A percentile compares a stretch with the other conserved stretches of the same genome.
These are phyloP conservation scores for Ceramica pisi DNA, from an alignment of 2,888 invertebrate genomes.

Conservation along the genomic window DNA sequence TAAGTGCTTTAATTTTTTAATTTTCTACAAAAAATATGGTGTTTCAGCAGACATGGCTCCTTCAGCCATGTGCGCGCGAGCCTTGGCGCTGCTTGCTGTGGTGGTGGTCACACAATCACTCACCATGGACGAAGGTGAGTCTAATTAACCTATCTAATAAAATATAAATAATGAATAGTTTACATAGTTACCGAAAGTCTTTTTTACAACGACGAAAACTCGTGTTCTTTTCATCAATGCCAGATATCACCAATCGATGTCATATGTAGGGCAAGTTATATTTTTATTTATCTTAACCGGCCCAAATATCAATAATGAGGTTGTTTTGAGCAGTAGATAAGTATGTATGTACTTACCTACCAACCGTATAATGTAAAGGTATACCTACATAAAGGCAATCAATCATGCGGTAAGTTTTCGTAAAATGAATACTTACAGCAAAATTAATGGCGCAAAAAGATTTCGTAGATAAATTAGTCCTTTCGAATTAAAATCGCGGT, in stretches of 20 bases:
- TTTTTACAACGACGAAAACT: not conserved
- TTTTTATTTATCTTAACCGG: slow-evolving; percentile 30
- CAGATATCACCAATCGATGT: slow-evolving; percentile 17
- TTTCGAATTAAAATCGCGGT: not conserved
- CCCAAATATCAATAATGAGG: not conserved
- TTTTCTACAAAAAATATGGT: slow-evolving; percentile 39
- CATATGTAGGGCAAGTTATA: slow-evolving; percentile 7
- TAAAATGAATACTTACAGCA: too few relatives aligned
- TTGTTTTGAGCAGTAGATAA: not conserved
- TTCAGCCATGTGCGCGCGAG: slow-evolving; percentile 77
- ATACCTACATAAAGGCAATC: too few relatives aligned
- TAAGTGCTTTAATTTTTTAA: not conserved
- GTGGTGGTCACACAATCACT: slow-evolving; percentile 79
- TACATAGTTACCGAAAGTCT: too few relatives aligned
- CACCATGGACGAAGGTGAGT: slow-evolving; percentile 89
- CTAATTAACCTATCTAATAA: too few relatives aligned
- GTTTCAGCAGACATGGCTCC: slow-evolving; percentile 80
- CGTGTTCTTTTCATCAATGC: not conserved
- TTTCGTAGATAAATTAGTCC: not conserved
- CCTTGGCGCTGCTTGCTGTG: slow-evolving; percentile 76
- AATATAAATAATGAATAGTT: too few relatives aligned
- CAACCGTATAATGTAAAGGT: too few relatives aligned
- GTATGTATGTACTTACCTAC: not conserved
- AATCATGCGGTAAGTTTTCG: too few relatives aligned
- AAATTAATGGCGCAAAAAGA: too few relatives aligned